Conservation (phyloP, 2,113 vertebrate genomes). For the Octodon degus region DNA sequence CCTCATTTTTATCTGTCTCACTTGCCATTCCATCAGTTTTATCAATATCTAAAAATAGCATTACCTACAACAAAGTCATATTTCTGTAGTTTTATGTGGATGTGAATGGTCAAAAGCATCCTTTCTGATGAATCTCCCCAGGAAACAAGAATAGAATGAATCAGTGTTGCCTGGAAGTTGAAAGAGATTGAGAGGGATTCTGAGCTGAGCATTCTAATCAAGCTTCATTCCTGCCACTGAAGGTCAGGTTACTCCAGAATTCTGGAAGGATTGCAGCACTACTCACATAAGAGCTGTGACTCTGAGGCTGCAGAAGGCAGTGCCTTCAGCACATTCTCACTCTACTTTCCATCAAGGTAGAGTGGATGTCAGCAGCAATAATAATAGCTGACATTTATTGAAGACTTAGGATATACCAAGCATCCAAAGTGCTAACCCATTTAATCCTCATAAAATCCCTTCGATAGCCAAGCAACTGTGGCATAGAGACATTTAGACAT, state of each 20-base stretch:
- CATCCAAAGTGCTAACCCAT: not conserved
- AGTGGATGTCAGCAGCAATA: not conserved
- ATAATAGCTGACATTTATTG: not conserved
- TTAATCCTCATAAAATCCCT: not conserved
- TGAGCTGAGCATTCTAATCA: not conserved
- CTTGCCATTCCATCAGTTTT: conserved; percentile 17
- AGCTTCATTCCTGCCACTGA: not conserved
- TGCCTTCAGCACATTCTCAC: not conserved
- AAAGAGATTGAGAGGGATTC: not conserved
- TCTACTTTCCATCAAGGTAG: not conserved
- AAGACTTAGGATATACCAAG: not conserved
- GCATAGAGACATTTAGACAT: not conserved
- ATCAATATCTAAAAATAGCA: conserved; percentile 41
- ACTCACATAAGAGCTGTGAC: not conserved
- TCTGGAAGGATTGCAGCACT: not conserved
- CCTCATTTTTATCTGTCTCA: conserved; percentile 25
- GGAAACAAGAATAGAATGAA: conserved; percentile 7
- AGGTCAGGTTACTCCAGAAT: not conserved
- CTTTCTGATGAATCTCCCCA: conserved; percentile 31
- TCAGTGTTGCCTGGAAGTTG: not conserved
- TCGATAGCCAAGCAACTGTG: not conserved
- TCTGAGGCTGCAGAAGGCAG: not conserved
- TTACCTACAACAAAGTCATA: not conserved
- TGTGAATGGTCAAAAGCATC: conserved; percentile 3
- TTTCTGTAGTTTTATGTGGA: conserved; percentile 31